Evolutionary conservation across 1,140 invertebrate genomes (phyloP).

Genomic region (Cheumatopsyche charites): DNA sequence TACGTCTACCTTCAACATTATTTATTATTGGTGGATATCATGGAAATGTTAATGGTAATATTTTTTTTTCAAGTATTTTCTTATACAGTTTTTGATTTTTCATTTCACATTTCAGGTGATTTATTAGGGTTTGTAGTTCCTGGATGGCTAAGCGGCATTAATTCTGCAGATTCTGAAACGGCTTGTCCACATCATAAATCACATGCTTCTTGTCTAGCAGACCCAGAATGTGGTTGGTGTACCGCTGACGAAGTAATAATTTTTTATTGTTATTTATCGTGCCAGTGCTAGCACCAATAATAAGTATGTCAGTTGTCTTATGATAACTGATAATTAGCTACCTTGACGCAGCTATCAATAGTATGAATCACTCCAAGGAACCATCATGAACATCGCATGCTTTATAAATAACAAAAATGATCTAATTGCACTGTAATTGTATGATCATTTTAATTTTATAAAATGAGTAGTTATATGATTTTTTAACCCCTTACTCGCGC

Average conservation of each 20-base stretch:
- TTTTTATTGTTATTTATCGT: no score
- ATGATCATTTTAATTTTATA: no score
- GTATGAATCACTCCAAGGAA: no score
- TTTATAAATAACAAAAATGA: no score
- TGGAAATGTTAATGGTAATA: slow-evolving; percentile 81
- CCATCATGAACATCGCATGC: no score
- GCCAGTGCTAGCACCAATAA: no score
- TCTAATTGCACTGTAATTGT: no score
- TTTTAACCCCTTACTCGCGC: no score
- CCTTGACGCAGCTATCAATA: no score
- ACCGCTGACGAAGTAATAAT: slow-evolving; percentile 70
- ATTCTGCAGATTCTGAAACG: slow-evolving; percentile 72
- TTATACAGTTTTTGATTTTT: background rate
- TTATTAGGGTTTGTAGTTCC: slow-evolving; percentile 78
- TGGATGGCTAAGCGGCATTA: slow-evolving; percentile 73
- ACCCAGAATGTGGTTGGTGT: slow-evolving; percentile 95
- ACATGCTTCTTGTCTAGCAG: slow-evolving; percentile 79
- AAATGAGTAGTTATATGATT: no score
- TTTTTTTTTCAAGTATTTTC: background rate
- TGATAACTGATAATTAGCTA: no score
- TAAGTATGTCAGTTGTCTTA: no score
- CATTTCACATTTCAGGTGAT: slow-evolving; percentile 60
- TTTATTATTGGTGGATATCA: slow-evolving; percentile 90
- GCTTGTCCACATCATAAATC: slow-evolving; percentile 74
- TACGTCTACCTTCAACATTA: slow-evolving; percentile 82